Conservation (phyloP, 2,888 invertebrate species). For the Synergus japonicus region DNA sequence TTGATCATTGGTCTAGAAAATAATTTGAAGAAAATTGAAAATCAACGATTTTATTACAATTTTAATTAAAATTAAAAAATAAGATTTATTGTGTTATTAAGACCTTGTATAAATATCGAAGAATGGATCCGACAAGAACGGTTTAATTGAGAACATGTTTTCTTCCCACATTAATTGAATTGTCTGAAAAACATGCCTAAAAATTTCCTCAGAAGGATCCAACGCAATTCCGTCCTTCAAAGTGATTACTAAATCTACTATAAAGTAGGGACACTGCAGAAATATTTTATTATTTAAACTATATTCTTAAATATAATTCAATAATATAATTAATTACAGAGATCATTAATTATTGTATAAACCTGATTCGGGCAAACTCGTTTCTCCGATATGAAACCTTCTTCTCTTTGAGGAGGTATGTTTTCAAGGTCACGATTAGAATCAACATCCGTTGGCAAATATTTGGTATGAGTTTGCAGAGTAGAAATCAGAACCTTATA, state of each 20-base stretch:
- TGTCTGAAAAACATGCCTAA: conserved; percentile 81
- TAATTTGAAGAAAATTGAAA: neutral
- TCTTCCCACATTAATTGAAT: conserved; percentile 84
- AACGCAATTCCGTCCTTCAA: conserved; percentile 76
- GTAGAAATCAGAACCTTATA: conserved; percentile 80
- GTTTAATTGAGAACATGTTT: conserved; percentile 83
- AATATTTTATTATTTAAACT: conserved; percentile 6
- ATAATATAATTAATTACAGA: neutral
- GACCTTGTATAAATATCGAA: conserved; percentile 87
- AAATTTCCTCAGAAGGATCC: conserved; percentile 82
- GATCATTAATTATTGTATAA: neutral
- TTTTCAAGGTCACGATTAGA: neutral
- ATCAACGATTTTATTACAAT: neutral
- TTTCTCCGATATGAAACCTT: neutral
- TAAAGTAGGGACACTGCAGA: conserved; percentile 82
- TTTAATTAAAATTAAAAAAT: neutral
- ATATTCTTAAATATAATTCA: neutral
- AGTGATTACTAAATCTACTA: conserved; percentile 79
- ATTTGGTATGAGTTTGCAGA: conserved; percentile 79
- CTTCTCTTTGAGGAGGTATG: too few relatives aligned
- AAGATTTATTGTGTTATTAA: neutral
- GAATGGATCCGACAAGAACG: conserved; percentile 84
- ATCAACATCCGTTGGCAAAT: conserved; percentile 76
- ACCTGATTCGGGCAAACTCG: neutral
- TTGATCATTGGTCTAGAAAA: conserved; percentile 86